phyloP scores from a whole-genome alignment of 2,113 vertebrate species.

The Epinephelus cyanopodus region DNA sequence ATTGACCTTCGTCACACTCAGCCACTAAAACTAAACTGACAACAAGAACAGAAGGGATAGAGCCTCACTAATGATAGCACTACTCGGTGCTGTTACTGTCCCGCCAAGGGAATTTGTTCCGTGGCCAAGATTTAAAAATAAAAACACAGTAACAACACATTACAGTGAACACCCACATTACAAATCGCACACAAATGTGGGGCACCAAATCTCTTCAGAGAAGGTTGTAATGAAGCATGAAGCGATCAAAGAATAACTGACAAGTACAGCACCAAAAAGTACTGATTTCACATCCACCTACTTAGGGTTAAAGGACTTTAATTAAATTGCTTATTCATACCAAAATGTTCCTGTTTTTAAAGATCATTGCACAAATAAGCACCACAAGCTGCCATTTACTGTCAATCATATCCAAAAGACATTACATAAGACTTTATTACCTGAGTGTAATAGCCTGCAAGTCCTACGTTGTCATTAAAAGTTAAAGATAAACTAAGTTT shows the following conservation, averaged over 20 bases:
- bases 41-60: conserved; percentile 19
- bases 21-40: conserved; percentile 16
- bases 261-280: not conserved
- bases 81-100: not conserved
- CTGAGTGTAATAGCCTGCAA: not conserved
- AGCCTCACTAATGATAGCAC: conserved; percentile 15
- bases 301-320: not conserved
- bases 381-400: not conserved
- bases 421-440: not conserved
- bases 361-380: not conserved
- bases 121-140: conserved; percentile 33
- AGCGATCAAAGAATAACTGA: not conserved
- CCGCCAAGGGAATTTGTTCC: conserved; percentile 2
- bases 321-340: not conserved
- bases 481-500: not conserved
- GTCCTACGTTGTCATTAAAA: not conserved
- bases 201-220: not conserved
- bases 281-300: not conserved
- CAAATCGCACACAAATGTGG: conserved; percentile 4
- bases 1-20: conserved; percentile 24
- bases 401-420: not conserved
- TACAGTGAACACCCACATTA: conserved; percentile 18
- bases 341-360: not conserved
- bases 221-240: not conserved
- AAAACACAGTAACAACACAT: conserved; percentile 30